phyloP scores from a whole-genome alignment of 2,113 vertebrate species.

The Orcinus orca region DNA sequence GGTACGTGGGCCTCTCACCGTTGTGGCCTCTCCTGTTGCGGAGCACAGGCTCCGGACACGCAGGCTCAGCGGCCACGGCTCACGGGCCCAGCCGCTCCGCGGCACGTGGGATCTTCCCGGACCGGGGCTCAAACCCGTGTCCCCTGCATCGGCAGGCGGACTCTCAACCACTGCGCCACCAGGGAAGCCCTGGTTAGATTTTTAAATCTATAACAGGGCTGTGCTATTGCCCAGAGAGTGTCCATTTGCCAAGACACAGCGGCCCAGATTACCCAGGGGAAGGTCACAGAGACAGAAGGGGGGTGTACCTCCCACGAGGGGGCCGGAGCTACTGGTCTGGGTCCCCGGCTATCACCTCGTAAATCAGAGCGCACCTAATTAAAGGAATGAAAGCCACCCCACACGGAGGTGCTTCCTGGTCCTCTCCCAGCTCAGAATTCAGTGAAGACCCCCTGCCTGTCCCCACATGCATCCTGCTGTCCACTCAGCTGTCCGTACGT shows the following conservation, averaged over 20 bases:
- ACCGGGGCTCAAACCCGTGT: no score
- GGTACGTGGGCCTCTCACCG: no score
- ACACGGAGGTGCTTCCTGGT: neutral
- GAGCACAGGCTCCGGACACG: no score
- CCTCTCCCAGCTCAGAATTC: neutral
- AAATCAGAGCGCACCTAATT: neutral
- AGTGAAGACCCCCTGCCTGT: accelerated
- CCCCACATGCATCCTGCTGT: accelerated
- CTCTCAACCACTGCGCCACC: no score
- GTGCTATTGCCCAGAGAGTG: neutral
- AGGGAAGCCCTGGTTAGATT: neutral
- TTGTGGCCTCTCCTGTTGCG: no score
- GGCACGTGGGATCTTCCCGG: no score
- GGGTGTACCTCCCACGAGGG: no score
- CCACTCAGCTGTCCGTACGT: accelerated
- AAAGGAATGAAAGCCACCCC: neutral
- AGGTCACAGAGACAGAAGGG: neutral
- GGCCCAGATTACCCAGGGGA: neutral
- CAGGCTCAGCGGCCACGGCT: no score
- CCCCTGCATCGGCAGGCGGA: no score
- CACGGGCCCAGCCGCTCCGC: no score
- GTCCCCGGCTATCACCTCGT: neutral
- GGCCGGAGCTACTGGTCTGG: neutral
- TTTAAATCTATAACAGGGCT: neutral
- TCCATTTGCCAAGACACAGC: neutral